A percentile compares a stretch with the other conserved stretches of the same genome.
phyloP scores from a whole-genome alignment of 2,797 vertebrate species.

The Gadopsis marmoratus region DNA sequence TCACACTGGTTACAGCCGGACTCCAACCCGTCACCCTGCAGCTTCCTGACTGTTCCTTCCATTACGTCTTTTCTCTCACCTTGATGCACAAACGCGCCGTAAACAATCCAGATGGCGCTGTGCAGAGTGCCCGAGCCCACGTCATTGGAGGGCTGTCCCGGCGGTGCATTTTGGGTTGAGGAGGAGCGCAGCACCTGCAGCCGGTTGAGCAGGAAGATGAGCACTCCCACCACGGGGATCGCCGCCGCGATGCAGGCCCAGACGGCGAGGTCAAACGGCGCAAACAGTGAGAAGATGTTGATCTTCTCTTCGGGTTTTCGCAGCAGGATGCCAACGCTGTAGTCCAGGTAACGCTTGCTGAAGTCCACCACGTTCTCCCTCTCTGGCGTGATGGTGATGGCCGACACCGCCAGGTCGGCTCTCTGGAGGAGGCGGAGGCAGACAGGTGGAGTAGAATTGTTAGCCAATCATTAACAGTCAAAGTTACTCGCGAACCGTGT shows the following conservation, averaged over 20 bases:
- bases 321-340: conserved; percentile 95
- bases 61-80: conserved; percentile 77
- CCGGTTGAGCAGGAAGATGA: conserved; percentile 95
- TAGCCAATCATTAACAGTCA: too few relatives aligned
- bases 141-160: conserved; percentile 48
- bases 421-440: conserved; percentile 77
- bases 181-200: conserved; percentile 89
- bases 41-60: too few relatives aligned
- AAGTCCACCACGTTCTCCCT: conserved; percentile 97
- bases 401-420: conserved; percentile 95
- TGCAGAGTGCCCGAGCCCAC: conserved; percentile 89
- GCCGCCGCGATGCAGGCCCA: conserved; percentile 97
- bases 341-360: conserved; percentile 98
- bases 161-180: conserved; percentile 48
- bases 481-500: not conserved
- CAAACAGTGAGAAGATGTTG: conserved; percentile 97
- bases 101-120: conserved; percentile 97
- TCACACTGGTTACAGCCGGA: too few relatives aligned
- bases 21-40: too few relatives aligned
- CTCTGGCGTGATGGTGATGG: conserved; percentile 97
- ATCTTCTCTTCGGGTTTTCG: conserved; percentile 95
- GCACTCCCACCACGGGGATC: conserved; percentile 93
- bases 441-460: not conserved
- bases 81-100: conserved; percentile 97
- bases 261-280: conserved; percentile 95